Conservation (phyloP, 2,888 invertebrate species). For the Phaonia tiefii region DNA sequence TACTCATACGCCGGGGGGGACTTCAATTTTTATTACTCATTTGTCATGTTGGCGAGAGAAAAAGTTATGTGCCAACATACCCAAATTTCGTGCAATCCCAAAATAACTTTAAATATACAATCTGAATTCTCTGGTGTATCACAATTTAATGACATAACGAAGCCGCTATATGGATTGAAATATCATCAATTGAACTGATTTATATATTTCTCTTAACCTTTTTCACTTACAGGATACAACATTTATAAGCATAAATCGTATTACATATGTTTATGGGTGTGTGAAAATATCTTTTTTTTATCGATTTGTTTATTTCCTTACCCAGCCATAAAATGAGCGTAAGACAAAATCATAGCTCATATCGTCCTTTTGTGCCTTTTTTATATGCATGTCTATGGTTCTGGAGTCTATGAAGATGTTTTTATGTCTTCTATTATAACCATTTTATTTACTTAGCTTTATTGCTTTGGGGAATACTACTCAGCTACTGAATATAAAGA, state of each 20-base stretch:
- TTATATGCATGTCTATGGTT: too few relatives aligned
- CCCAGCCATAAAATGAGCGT: neutral
- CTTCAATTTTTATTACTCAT: too few relatives aligned
- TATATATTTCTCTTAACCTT: too few relatives aligned
- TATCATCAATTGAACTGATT: neutral
- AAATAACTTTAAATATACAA: slow-evolving; percentile 12
- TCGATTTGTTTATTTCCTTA: neutral
- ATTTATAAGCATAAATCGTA: neutral
- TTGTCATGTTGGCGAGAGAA: too few relatives aligned
- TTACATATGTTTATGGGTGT: neutral
- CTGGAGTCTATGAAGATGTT: slow-evolving; percentile 5
- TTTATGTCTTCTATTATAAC: slow-evolving; percentile 30
- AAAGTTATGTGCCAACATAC: too few relatives aligned
- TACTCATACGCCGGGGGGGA: slow-evolving; percentile 23
- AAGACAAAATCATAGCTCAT: neutral
- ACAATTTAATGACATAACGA: neutral
- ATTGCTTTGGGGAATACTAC: slow-evolving; percentile 30
- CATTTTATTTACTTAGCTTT: slow-evolving; percentile 36
- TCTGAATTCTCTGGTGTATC: neutral
- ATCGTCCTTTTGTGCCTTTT: neutral
- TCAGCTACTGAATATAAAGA: too few relatives aligned
- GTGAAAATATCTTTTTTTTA: neutral
- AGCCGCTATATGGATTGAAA: slow-evolving; percentile 5
- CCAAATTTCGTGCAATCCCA: too few relatives aligned
- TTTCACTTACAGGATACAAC: too few relatives aligned